A percentile compares a stretch with the other conserved stretches of the same genome.
Conservation (phyloP, 2,113 vertebrate genomes). For the Bambusicola thoracicus region DNA sequence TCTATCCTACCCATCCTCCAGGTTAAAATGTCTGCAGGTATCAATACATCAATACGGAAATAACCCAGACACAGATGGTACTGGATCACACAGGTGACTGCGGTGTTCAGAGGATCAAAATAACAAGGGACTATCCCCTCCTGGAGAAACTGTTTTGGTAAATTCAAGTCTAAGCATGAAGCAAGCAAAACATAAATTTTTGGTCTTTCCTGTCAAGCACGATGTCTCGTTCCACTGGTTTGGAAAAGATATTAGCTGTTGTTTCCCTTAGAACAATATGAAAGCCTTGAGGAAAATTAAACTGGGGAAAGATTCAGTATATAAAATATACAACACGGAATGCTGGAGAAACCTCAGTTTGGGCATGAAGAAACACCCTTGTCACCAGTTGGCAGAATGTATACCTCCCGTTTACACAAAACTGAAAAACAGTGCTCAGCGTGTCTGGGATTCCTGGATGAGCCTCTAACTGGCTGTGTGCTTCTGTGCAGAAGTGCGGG, state of each 20-base stretch:
- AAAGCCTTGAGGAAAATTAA: slow-evolving; percentile 37
- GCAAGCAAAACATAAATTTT: slow-evolving; percentile 69
- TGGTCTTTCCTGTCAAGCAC: slow-evolving; percentile 59
- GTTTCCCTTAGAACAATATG: slow-evolving; percentile 33
- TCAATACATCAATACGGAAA: neutral
- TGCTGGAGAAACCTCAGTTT: neutral
- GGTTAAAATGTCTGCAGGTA: slow-evolving; percentile 10
- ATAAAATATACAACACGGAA: neutral
- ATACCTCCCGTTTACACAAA: neutral
- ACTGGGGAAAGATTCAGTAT: neutral
- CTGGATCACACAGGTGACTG: slow-evolving; percentile 42
- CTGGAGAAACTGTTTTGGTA: slow-evolving; percentile 38
- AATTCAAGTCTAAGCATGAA: slow-evolving; percentile 74
- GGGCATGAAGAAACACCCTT: neutral
- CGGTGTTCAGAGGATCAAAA: slow-evolving; percentile 46
- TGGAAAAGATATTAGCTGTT: slow-evolving; percentile 55
- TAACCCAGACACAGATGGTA: neutral
- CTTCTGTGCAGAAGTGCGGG: neutral
- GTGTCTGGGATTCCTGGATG: neutral
- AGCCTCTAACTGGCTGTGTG: neutral
- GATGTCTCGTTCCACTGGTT: slow-evolving; percentile 67
- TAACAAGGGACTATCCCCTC: slow-evolving; percentile 46
- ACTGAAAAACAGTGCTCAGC: neutral
- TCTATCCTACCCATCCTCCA: neutral
- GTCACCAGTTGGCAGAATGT: neutral